These are phyloP conservation scores for Lipotes vexillifer DNA, from an alignment of 2,113 vertebrate species.

Conservation along the genomic window DNA sequence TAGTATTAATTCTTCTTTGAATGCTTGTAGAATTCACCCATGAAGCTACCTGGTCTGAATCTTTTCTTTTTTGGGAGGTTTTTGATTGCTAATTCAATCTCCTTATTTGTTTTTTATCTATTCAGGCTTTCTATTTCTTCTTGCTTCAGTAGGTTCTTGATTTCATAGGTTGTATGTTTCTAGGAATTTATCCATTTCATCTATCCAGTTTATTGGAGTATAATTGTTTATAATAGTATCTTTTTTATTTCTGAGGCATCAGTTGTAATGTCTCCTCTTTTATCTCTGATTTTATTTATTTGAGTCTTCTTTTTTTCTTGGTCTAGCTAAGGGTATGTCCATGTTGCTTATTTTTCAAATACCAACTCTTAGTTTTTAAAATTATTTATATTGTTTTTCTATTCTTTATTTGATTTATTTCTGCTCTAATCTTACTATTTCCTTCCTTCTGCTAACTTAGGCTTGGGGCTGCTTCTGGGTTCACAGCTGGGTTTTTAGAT, in stretches of 20 bases:
- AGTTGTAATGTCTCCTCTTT: not conserved
- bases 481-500: not conserved
- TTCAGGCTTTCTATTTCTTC: not conserved
- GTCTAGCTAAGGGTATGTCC: not conserved
- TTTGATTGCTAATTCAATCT: not conserved
- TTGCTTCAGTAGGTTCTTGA: not conserved
- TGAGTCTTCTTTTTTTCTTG: not conserved
- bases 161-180: not conserved
- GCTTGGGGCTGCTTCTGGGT: not conserved
- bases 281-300: not conserved
- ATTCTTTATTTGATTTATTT: not conserved
- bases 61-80: not conserved
- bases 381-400: not conserved
- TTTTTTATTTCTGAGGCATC: not conserved
- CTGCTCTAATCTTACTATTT: not conserved
- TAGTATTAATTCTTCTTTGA: not conserved
- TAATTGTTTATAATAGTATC: not conserved
- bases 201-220: not conserved
- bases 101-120: not conserved
- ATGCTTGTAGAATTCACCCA: not conserved
- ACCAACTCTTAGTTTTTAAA: not conserved
- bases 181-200: not conserved
- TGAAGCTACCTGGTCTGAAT: not conserved
- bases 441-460: not conserved
- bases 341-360: not conserved